Evolutionary conservation across 2,888 invertebrate species (phyloP).

Genomic region (Cerceris rybyensis): DNA sequence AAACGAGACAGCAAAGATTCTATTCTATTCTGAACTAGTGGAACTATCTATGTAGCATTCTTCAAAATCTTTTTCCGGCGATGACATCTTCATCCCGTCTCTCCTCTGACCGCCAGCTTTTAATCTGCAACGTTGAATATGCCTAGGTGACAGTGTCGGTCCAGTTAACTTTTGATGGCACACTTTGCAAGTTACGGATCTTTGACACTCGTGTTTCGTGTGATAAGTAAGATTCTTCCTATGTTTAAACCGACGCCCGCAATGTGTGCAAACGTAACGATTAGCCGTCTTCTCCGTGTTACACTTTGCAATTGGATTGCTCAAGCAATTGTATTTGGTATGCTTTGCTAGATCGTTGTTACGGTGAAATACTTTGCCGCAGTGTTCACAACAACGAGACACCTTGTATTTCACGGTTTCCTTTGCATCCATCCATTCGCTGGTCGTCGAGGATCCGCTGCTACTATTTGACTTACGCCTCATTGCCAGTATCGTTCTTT

Average conservation of each 20-base stretch:
- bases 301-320: not conserved
- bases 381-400: not conserved
- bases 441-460: too few species aligned
- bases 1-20: too few species aligned
- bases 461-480: too few species aligned
- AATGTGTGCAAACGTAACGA: not conserved
- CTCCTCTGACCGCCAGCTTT: not conserved
- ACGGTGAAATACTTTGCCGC: fast-evolving
- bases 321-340: conserved; percentile 1
- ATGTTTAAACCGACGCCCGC: not conserved
- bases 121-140: not conserved
- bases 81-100: not conserved
- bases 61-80: not conserved
- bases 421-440: too few species aligned
- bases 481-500: too few species aligned
- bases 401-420: not conserved
- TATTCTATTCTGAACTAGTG: too few species aligned
- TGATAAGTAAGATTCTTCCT: conserved; percentile 24
- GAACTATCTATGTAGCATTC: too few species aligned
- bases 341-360: not conserved
- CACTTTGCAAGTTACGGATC: not conserved
- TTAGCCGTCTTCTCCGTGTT: not conserved
- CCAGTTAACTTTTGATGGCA: not conserved
- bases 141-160: fast-evolving
- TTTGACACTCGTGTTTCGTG: conserved; percentile 22